Conservation (phyloP, 2,797 vertebrate genomes). For the Poeciliopsis paucimaculata region DNA sequence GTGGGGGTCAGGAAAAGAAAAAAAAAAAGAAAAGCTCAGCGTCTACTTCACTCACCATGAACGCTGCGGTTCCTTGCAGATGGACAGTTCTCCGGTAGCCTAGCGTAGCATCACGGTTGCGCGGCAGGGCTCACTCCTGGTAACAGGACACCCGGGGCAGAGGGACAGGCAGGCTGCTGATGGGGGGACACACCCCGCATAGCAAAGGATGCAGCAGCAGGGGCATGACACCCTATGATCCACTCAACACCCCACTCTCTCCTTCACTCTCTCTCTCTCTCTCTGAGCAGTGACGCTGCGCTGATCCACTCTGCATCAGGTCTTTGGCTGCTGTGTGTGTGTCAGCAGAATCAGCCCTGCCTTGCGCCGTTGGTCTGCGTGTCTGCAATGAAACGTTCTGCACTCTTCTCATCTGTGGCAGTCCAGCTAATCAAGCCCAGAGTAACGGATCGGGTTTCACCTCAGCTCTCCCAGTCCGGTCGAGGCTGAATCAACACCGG, state of each 20-base stretch:
- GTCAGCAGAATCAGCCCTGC: conserved; percentile 64
- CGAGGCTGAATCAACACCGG: conserved; percentile 11
- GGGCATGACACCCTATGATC: conserved; percentile 54
- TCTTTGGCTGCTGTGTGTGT: conserved; percentile 45
- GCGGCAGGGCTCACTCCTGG: conserved; percentile 61
- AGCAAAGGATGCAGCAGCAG: conserved; percentile 60
- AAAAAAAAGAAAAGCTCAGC: neutral
- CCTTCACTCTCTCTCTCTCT: conserved; percentile 28
- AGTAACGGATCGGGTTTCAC: conserved; percentile 57
- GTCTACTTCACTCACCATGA: conserved; percentile 83
- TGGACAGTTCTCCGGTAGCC: conserved; percentile 65
- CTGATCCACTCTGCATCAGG: conserved; percentile 60
- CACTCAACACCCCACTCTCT: conserved; percentile 14
- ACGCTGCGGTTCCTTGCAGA: conserved; percentile 78
- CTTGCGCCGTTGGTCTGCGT: conserved; percentile 56
- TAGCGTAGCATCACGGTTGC: conserved; percentile 64
- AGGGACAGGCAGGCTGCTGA: conserved; percentile 48
- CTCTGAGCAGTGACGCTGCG: conserved; percentile 57
- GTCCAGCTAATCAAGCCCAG: conserved; percentile 63
- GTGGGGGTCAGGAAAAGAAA: neutral
- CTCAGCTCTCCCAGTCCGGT: conserved; percentile 19
- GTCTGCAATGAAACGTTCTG: conserved; percentile 43
- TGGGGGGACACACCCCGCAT: conserved; percentile 60
- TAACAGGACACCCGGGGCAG: conserved; percentile 63
- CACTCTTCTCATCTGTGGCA: conserved; percentile 46